phyloP scores from a whole-genome alignment of 2,113 vertebrate species.

The Charina bottae region DNA sequence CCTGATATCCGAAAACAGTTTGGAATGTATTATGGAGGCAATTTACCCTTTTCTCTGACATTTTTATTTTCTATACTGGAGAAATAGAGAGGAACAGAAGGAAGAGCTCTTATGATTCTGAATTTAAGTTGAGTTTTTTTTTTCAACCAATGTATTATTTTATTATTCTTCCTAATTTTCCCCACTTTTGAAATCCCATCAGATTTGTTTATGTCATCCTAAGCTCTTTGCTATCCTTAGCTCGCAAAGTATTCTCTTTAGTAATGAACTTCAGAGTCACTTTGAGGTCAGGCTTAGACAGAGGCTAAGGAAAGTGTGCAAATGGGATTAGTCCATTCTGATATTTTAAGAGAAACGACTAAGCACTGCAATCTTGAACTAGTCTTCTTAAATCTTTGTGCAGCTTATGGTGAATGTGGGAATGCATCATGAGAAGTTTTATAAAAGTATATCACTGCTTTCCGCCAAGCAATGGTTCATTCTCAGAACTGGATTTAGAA shows the following conservation, averaged over 20 bases:
- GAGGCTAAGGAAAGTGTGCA: background rate
- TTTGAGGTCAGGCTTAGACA: conserved; percentile 22
- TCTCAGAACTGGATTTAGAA: conserved; percentile 44
- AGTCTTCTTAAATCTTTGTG: conserved; percentile 25
- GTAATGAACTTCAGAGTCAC: conserved; percentile 20
- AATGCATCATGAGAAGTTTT: conserved; percentile 39
- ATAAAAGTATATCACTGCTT: conserved; percentile 48
- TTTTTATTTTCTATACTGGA: background rate
- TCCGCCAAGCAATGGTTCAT: conserved; percentile 29
- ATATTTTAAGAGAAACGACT: conserved; percentile 11
- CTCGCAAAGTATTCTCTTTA: background rate
- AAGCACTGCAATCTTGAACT: conserved; percentile 1
- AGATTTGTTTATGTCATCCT: background rate
- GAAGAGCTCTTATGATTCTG: background rate
- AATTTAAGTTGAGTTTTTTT: background rate
- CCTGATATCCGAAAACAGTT: background rate
- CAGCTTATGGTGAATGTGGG: conserved; percentile 12
- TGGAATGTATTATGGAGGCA: background rate
- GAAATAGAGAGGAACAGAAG: background rate
- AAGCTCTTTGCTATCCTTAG: background rate
- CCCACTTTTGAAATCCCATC: background rate
- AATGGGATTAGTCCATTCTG: conserved; percentile 4
- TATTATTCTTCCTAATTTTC: background rate
- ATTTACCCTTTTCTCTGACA: background rate
- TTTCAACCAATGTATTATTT: background rate